A percentile compares a stretch with the other conserved stretches of the same genome.
These are phyloP conservation scores for Xylophagus ater DNA, from an alignment of 2,888 invertebrate genomes.

Conservation along the genomic window DNA sequence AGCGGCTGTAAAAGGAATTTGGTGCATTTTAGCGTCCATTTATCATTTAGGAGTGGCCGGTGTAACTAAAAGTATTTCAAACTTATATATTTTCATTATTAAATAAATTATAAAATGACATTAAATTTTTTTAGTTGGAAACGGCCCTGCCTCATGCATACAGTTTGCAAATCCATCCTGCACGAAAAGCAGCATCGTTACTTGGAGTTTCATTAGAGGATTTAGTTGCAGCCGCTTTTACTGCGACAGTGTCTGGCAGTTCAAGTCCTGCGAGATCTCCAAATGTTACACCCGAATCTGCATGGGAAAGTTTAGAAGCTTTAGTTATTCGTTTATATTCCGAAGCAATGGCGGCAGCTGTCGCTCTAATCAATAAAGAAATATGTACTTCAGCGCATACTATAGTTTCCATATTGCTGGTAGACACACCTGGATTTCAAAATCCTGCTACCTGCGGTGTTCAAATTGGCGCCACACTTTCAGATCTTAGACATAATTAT, in stretches of 20 bases:
- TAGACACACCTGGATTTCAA: conserved; percentile 87
- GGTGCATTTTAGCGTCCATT: conserved; percentile 83
- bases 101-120: conserved; percentile 8
- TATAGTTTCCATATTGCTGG: conserved; percentile 66
- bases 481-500: conserved; percentile 88
- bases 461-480: conserved; percentile 71
- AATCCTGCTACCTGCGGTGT: conserved; percentile 80
- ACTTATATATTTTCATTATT: background rate
- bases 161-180: conserved; percentile 72
- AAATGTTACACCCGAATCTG: conserved; percentile 46
- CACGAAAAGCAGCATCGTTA: conserved; percentile 63
- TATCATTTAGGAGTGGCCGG: conserved; percentile 87
- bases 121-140: conserved; percentile 24
- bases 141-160: conserved; percentile 36
- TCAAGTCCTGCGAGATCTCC: conserved; percentile 41
- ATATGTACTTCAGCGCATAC: conserved; percentile 66
- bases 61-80: conserved; percentile 54
- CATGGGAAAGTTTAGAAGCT: conserved; percentile 77
- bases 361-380: conserved; percentile 72
- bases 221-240: conserved; percentile 60
- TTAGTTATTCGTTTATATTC: conserved; percentile 81
- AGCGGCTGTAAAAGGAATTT: conserved; percentile 69
- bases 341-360: conserved; percentile 79
- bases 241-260: conserved; percentile 47
- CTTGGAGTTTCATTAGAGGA: conserved; percentile 76